Conservation (phyloP, 2,113 vertebrate genomes). For the Malurus alboscapulatus region DNA sequence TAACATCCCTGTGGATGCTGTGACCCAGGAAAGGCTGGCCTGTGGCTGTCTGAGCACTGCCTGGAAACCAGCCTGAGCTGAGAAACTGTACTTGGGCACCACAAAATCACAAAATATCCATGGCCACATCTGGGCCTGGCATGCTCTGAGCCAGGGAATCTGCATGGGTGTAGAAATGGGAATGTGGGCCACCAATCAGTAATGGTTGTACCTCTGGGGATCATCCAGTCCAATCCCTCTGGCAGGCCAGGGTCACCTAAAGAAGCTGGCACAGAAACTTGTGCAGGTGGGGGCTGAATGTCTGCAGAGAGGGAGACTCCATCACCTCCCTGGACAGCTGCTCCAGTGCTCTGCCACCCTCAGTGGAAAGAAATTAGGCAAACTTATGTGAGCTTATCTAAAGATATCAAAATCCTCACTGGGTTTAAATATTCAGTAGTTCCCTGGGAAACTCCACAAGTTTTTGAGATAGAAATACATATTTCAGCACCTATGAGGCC, state of each 20-base stretch:
- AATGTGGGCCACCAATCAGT: not conserved
- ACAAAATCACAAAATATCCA: fast-evolving
- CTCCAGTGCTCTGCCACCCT: not conserved
- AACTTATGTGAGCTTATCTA: not conserved
- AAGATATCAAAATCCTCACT: not conserved
- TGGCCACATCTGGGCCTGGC: not conserved
- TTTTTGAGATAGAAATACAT: not conserved
- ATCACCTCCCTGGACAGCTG: fast-evolving
- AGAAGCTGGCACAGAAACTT: not conserved
- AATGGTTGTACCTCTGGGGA: not conserved
- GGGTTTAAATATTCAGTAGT: not conserved
- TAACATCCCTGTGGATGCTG: fast-evolving
- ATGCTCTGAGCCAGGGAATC: not conserved
- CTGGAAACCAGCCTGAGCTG: not conserved
- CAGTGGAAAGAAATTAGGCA: not conserved
- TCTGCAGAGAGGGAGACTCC: not conserved
- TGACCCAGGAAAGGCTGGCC: not conserved
- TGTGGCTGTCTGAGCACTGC: not conserved
- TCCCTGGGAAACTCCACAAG: not conserved
- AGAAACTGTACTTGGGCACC: not conserved
- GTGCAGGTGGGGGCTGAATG: not conserved
- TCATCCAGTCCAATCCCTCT: not conserved
- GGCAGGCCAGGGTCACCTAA: too few species aligned
- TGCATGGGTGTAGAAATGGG: not conserved
- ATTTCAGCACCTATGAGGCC: not conserved